Evolutionary conservation across 2,113 vertebrate species (phyloP), one percentile per base, ranked within the genome.

Genomic region (Rhipidura dahli): DNA sequence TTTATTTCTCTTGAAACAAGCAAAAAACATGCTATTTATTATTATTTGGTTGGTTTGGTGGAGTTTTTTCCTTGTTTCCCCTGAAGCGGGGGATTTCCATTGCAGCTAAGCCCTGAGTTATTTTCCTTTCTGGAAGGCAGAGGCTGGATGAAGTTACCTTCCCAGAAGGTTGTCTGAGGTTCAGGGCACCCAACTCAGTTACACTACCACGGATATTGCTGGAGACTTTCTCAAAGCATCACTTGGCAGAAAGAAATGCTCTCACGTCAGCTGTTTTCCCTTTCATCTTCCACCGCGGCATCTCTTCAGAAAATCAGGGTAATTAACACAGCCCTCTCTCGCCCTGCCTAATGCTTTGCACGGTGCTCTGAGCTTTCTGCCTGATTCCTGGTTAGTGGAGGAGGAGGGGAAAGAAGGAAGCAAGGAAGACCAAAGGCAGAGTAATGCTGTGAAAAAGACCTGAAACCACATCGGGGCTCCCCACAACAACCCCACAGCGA

Each of bases 151-250:
- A 35, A 75, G 37, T 87, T 94, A 51, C 47, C 44, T 60, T 87
- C 87, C 40, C 56, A 75, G 76, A 83, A 90, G 57, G n/a, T 26
- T 81, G 39, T 66, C 47, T 44, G 83, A 84, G 35, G 65, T 71
- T 45, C 69, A 53, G 65, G 6, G 0, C 24, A 27, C n/a, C 20
- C 49, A 50, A 6, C 28, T 79, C 53, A 5, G 0, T 61, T 51
- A 56, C 15, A 7, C 16, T 45, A 31, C 21, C 0, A 0, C 11
- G 9, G 42, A 47, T 49, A 53, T 20, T n/a, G 8, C 76, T 68
- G 47, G n/a, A 82, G 37, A 93, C 37, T n/a, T 81, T 87, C 91
- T 92, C 65, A 83, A 93, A 87, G 18, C 53, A 35, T 50, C 73
- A 7, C 56, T 92, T 10, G 3, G 39, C 72, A 47, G 56, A 68